These are phyloP conservation scores for Labeo catla DNA, from an alignment of 2,113 vertebrate species.

Conservation along the genomic window DNA sequence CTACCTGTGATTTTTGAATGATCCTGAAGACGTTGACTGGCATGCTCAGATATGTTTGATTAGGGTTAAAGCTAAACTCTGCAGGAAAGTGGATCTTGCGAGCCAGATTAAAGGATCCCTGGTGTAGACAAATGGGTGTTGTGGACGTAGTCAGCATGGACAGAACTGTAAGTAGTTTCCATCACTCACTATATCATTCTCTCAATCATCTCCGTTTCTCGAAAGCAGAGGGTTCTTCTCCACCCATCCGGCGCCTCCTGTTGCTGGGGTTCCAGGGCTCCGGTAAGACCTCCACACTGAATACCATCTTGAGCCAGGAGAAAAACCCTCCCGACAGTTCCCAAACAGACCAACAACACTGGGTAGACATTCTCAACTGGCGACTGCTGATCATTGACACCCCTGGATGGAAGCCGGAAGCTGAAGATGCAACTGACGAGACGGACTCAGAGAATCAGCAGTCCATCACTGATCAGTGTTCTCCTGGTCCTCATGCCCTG, in stretches of 20 bases:
- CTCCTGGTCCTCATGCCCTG: conserved; percentile 75
- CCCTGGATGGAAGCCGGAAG: conserved; percentile 48
- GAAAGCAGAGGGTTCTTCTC: conserved; percentile 32
- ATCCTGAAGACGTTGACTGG: too few relatives aligned
- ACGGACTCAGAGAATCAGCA: conserved; percentile 14
- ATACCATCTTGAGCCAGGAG: conserved; percentile 70
- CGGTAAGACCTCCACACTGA: conserved; percentile 69
- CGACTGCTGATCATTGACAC: conserved; percentile 45
- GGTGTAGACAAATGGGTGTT: background rate
- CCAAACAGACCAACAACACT: conserved; percentile 33
- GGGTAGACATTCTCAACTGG: conserved; percentile 34
- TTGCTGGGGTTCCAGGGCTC: conserved; percentile 51
- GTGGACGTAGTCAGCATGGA: background rate
- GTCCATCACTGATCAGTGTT: conserved; percentile 63
- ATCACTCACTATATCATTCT: background rate
- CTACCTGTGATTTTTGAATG: too few relatives aligned
- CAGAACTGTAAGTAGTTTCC: background rate
- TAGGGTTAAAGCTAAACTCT: too few relatives aligned
- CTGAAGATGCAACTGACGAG: conserved; percentile 7
- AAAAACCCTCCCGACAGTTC: background rate
- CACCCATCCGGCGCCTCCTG: conserved; percentile 30
- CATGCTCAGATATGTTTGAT: too few relatives aligned
- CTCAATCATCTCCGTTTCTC: conserved; percentile 2
- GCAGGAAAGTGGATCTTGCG: too few relatives aligned
- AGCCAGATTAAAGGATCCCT: too few relatives aligned